Percentiles rank a stretch among this genome's conserved stretches.
Evolutionary conservation across 2,888 invertebrate species (phyloP).

Genomic region (Drosophila setosimentum): DNA sequence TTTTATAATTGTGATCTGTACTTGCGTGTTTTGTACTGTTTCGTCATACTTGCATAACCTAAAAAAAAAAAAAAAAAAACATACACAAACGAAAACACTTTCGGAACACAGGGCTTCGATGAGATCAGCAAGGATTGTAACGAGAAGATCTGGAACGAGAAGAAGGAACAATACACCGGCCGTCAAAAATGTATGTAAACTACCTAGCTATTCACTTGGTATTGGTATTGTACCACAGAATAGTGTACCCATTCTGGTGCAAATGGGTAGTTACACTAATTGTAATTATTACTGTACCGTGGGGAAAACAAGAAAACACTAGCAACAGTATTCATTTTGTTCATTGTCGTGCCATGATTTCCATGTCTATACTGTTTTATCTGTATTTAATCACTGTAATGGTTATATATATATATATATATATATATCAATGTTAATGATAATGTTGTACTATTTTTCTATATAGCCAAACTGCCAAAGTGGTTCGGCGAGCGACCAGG

Average conservation of each 20-base stretch:
- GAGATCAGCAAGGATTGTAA: slow-evolving; percentile 92
- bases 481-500: slow-evolving; percentile 98
- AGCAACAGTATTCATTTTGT: slow-evolving; percentile 43
- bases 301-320: slow-evolving; percentile 41
- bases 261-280: slow-evolving; percentile 17
- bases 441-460: neutral
- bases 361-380: slow-evolving; percentile 20
- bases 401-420: too few species aligned
- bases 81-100: slow-evolving; percentile 22
- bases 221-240: slow-evolving; percentile 79
- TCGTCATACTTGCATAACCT: slow-evolving; percentile 43
- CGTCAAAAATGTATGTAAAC: slow-evolving; percentile 94
- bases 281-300: slow-evolving; percentile 14
- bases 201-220: slow-evolving; percentile 6
- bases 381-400: neutral
- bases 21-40: slow-evolving; percentile 53
- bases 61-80: slow-evolving; percentile 10
- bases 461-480: slow-evolving; percentile 94
- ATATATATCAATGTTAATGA: too few species aligned
- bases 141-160: slow-evolving; percentile 96
- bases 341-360: slow-evolving; percentile 68
- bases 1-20: slow-evolving; percentile 64
- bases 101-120: slow-evolving; percentile 91
- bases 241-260: slow-evolving; percentile 28
- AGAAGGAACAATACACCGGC: slow-evolving; percentile 93